Evolutionary conservation across 2,113 vertebrate species (phyloP).

Genomic region (Bettongia penicillata): DNA sequence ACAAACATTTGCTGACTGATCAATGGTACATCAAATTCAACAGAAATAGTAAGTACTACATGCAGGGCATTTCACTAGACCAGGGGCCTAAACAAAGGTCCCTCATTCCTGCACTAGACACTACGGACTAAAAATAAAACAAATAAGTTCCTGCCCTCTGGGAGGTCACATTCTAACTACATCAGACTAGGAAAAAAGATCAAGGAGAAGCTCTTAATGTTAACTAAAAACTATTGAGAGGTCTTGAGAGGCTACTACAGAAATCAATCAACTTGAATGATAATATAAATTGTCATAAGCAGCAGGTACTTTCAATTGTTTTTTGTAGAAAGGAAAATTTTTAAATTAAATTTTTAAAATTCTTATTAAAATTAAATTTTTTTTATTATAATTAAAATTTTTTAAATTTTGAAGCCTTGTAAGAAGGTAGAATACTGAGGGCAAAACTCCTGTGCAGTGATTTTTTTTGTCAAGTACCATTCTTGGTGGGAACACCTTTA

Average conservation of each 20-base stretch:
- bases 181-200: neutral
- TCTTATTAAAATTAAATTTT: no score
- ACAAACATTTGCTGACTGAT: accelerated
- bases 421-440: neutral
- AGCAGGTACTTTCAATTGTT: neutral
- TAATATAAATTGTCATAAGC: no score
- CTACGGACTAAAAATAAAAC: neutral
- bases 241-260: neutral
- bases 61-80: neutral
- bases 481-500: neutral
- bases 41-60: neutral
- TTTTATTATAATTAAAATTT: neutral
- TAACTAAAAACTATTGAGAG: neutral
- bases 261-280: neutral
- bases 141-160: neutral
- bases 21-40: neutral
- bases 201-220: neutral
- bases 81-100: no score
- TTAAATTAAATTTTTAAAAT: neutral
- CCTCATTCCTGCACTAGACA: neutral
- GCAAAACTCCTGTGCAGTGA: neutral
- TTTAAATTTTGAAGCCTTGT: neutral
- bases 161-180: neutral
- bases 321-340: neutral
- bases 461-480: neutral